A percentile compares a stretch with the other conserved stretches of the same genome.
These are phyloP conservation scores for Hydractinia symbiolongicarpus DNA, from an alignment of 30 jellyfish, hydroid and myxozoan species.

Conservation along the genomic window DNA sequence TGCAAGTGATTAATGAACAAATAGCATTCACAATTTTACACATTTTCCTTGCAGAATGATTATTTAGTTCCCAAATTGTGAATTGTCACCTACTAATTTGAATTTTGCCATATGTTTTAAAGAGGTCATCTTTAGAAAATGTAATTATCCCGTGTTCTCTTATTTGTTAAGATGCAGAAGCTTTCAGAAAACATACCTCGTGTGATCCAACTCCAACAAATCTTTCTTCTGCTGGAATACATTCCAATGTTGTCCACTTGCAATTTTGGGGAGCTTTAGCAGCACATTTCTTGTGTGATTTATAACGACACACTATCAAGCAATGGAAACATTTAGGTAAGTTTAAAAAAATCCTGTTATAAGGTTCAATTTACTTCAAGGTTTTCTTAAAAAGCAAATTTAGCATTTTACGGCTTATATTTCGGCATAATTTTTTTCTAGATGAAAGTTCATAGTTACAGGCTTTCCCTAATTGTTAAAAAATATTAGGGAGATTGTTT, in stretches of 20 bases:
- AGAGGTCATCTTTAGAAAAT: not conserved
- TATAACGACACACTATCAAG: conserved; percentile 77
- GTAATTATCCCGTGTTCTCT: not conserved
- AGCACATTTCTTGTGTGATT: conserved; percentile 94
- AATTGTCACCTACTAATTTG: not conserved
- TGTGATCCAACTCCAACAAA: conserved; percentile 61
- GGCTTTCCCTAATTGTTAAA: too few relatives aligned
- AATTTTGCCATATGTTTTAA: not conserved
- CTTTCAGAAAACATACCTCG: not conserved
- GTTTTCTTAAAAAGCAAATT: too few relatives aligned
- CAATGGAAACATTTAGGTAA: not conserved
- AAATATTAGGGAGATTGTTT: too few relatives aligned
- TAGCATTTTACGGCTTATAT: too few relatives aligned
- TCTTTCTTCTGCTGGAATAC: conserved; percentile 82
- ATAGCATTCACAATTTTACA: not conserved
- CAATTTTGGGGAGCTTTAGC: conserved; percentile 75
- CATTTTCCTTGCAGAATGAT: not conserved
- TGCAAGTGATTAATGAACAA: too few relatives aligned
- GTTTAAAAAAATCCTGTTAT: too few relatives aligned
- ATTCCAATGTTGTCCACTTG: conserved; percentile 94
- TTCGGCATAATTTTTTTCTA: too few relatives aligned
- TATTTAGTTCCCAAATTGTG: not conserved
- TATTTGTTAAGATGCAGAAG: not conserved
- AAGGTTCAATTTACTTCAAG: too few relatives aligned
- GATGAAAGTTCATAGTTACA: too few relatives aligned